Evolutionary conservation across 1,140 invertebrate species (phyloP).

Genomic region (Choristoneura fumiferana): DNA sequence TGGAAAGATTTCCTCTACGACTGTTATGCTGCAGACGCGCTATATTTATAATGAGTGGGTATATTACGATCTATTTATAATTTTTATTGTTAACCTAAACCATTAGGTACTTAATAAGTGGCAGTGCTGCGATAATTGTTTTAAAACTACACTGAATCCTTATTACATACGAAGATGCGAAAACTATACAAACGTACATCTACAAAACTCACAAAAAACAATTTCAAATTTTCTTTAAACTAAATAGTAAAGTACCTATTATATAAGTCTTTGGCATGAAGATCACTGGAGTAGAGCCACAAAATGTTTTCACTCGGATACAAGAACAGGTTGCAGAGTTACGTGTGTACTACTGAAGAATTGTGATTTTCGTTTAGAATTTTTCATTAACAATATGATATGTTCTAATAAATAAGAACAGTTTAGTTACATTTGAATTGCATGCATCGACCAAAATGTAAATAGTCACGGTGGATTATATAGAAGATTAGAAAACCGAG

Average conservation of each 20-base stretch:
- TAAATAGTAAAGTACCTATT: constrained; percentile 8
- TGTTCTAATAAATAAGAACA: constrained; percentile 14
- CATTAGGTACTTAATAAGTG: constrained; percentile 53
- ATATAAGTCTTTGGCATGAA: constrained; percentile 55
- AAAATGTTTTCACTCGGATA: neutral
- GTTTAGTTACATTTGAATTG: neutral
- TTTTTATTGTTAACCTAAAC: constrained; percentile 7
- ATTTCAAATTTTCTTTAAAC: neutral
- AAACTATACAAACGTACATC: constrained; percentile 13
- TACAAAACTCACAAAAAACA: constrained; percentile 24
- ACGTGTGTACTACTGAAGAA: neutral
- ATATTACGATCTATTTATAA: constrained; percentile 5
- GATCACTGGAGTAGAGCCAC: constrained; percentile 60
- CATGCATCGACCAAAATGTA: neutral
- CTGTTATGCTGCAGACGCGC: neutral
- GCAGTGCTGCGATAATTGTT: constrained; percentile 66
- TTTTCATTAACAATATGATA: constrained; percentile 1
- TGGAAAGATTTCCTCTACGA: too few species aligned
- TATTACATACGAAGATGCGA: constrained; percentile 17
- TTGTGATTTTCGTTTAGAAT: neutral
- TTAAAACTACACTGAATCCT: constrained; percentile 34
- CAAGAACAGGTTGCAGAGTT: too few species aligned
- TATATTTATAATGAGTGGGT: neutral
- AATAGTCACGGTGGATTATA: neutral
- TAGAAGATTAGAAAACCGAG: neutral